A percentile compares a stretch with the other conserved stretches of the same genome.
Evolutionary conservation across 2,888 invertebrate genomes (phyloP).

Genomic region (Drosophila falleni): DNA sequence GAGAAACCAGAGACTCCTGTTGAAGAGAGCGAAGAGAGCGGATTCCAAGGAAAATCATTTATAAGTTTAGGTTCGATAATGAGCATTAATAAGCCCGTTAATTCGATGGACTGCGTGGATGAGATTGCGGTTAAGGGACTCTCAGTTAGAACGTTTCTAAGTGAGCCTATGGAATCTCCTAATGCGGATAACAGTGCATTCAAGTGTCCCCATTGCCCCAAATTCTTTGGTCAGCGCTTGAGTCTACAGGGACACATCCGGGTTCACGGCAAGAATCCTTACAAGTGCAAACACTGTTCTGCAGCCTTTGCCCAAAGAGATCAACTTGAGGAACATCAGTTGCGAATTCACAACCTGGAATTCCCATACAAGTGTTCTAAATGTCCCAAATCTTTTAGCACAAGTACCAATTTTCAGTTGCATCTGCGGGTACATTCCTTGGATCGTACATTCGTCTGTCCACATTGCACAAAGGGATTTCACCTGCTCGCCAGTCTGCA

Average conservation of each 20-base stretch:
- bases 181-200: conserved; percentile 15
- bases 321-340: conserved; percentile 2
- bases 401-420: conserved; percentile 11
- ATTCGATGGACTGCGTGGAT: background rate
- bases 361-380: background rate
- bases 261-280: background rate
- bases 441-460: conserved; percentile 1
- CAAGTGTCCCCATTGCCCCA: conserved; percentile 48
- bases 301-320: background rate
- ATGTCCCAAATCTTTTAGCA: conserved; percentile 8
- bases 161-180: background rate
- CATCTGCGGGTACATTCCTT: conserved; percentile 12
- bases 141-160: background rate
- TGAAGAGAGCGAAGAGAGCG: background rate
- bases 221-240: conserved; percentile 22
- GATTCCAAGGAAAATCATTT: background rate
- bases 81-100: background rate
- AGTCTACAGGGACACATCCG: conserved; percentile 3
- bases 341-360: background rate
- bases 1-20: conserved; percentile 5
- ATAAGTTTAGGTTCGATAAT: background rate
- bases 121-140: background rate
- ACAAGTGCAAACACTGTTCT: conserved; percentile 11
- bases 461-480: conserved; percentile 11
- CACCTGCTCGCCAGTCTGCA: background rate